A percentile compares a stretch with the other conserved stretches of the same genome.
Evolutionary conservation across 2,797 vertebrate species (phyloP).

Genomic region (Poecilia gillii): DNA sequence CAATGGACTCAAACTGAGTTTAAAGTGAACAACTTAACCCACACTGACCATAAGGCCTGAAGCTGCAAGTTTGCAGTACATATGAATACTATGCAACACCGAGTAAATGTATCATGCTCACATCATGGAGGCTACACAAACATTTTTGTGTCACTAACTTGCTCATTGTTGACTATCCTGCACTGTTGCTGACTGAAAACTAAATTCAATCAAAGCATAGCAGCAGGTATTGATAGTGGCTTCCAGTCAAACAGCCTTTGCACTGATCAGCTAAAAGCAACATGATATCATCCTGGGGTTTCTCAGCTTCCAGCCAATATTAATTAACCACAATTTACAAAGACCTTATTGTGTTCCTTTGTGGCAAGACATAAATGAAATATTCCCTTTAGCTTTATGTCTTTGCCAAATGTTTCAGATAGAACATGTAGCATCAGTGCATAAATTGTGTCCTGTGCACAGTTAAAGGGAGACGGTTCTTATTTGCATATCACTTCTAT

Average conservation of each 20-base stretch:
- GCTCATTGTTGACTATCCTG: constrained; percentile 23
- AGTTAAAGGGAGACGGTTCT: constrained; percentile 8
- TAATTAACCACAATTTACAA: constrained; percentile 32
- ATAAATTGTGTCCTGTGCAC: background rate
- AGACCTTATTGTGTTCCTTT: constrained; percentile 11
- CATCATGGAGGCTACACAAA: background rate
- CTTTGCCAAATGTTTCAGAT: constrained; percentile 4
- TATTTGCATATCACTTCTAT: constrained; percentile 23
- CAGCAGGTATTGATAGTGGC: constrained; percentile 23
- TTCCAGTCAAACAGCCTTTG: constrained; percentile 35
- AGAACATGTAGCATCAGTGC: background rate
- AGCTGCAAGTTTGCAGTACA: background rate
- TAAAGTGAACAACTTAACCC: background rate
- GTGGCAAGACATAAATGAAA: constrained; percentile 17
- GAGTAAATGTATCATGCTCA: constrained; percentile 6
- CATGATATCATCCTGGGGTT: constrained; percentile 30
- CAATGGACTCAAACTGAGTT: constrained; percentile 20
- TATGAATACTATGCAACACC: background rate
- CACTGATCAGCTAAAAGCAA: constrained; percentile 28
- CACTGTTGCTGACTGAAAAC: constrained; percentile 36
- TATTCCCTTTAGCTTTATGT: constrained; percentile 4
- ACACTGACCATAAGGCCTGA: background rate
- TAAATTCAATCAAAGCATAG: constrained; percentile 46
- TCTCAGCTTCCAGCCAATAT: constrained; percentile 18
- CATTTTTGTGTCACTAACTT: constrained; percentile 13